These are phyloP conservation scores for Nephotettix cincticeps DNA, from an alignment of 1,140 invertebrate genomes.

Conservation along the genomic window DNA sequence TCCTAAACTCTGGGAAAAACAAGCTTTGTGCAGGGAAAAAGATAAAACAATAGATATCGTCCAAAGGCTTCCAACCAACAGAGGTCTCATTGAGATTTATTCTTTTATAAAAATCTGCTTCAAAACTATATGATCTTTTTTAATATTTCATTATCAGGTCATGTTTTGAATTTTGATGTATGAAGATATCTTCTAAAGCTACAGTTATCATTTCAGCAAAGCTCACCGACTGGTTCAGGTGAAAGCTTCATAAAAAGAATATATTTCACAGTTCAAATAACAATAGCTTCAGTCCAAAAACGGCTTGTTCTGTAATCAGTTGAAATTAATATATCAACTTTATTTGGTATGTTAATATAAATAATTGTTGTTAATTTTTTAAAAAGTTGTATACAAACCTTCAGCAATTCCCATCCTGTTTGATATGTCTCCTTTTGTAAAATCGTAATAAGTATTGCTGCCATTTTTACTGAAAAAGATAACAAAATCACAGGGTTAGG, in stretches of 20 bases:
- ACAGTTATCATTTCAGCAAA: too few species aligned
- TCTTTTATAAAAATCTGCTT: too few species aligned
- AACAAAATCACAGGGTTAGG: too few species aligned
- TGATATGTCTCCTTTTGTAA: background rate
- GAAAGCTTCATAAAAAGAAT: background rate
- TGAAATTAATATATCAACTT: background rate
- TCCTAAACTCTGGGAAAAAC: too few species aligned
- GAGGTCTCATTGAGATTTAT: too few species aligned
- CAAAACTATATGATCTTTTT: too few species aligned
- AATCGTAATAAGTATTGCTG: background rate
- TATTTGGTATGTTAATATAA: background rate
- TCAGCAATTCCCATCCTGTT: background rate
- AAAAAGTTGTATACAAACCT: background rate
- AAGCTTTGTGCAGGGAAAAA: too few species aligned
- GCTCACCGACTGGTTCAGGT: background rate
- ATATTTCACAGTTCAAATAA: background rate
- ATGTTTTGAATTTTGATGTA: too few species aligned
- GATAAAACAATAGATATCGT: too few species aligned
- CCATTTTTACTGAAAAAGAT: slow-evolving; percentile 4
- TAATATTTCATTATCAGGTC: too few species aligned
- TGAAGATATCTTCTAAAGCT: too few species aligned
- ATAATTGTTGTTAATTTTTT: background rate
- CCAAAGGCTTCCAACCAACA: too few species aligned
- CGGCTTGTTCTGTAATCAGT: background rate
- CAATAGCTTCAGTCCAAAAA: background rate